phyloP scores from a whole-genome alignment of 2,888 invertebrate species.

The Drosophila vallismaia region DNA sequence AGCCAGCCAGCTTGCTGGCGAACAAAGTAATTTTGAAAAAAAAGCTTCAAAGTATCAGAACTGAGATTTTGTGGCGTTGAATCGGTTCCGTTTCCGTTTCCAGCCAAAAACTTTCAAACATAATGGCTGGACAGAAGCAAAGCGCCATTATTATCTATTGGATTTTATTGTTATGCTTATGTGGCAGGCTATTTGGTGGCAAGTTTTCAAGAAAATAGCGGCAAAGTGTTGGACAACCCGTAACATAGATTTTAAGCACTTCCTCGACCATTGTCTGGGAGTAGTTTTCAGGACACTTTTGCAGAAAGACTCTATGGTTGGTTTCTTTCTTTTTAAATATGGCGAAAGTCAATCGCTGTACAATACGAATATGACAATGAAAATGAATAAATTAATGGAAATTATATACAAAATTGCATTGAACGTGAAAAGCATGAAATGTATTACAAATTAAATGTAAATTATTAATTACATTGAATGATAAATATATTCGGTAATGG shows the following conservation, averaged over 20 bases:
- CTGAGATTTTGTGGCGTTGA: neutral
- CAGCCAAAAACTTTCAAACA: neutral
- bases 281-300: no score
- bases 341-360: no score
- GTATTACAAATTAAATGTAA: slow-evolving; percentile 28
- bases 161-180: slow-evolving; percentile 51
- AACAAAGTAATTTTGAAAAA: neutral
- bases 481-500: neutral
- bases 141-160: slow-evolving; percentile 27
- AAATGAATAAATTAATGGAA: neutral
- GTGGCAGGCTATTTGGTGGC: slow-evolving; percentile 32
- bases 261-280: slow-evolving; percentile 13
- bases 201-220: slow-evolving; percentile 16
- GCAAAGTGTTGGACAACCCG: slow-evolving; percentile 39
- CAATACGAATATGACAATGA: no score
- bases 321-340: neutral
- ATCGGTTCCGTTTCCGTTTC: slow-evolving; percentile 8
- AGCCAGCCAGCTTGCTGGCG: no score
- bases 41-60: neutral
- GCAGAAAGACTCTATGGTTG: no score
- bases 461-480: slow-evolving; percentile 26
- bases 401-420: neutral
- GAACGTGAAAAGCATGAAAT: slow-evolving; percentile 19
- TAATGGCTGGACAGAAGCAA: neutral
- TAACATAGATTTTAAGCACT: slow-evolving; percentile 36